Evolutionary conservation across 2,113 vertebrate genomes (phyloP), one percentile per base, ranked within the genome.

Genomic region (Zosterops pallidus): DNA sequence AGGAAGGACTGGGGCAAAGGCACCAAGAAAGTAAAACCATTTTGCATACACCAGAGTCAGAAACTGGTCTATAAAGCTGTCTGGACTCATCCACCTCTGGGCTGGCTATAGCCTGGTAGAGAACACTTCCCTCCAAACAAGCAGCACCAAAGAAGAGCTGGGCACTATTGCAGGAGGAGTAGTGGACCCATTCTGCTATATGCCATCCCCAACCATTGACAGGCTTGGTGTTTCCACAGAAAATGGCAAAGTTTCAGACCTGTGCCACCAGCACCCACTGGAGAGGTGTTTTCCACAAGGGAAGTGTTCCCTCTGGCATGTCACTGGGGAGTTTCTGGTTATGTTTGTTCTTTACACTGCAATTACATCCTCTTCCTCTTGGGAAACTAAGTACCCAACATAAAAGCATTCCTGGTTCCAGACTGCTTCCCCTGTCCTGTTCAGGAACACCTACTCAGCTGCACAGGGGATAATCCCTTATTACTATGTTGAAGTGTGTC

Each of bases 11-110:
- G 87, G 47, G 90, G 82, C 81, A 91, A 56, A 96, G 42, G 80
- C 90, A 95, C 83, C 93, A 91, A 95, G 95, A 91, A 92, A 95
- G 89, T 89, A 85, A 93, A 90, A 90, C 35, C 46, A 71, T 88
- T 83, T 91, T 91, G 83, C 75, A 93, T 70, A 70, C n/a, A 64
- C 35, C 74, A 60, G 83, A 55, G 49, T 78, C 67, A 92, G 46
- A 89, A 94, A 83, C 23, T 39, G 50, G 37, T 79, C 25, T 81
- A 6, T 33, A 56, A n/a, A 70, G 22, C 42, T 65, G 29, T 72
- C 60, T 59, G 52, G 62, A 82, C 16, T 79, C 53, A 25, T 56
- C 47, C 14, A 35, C 21, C 75, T 74, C 46, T 63, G 63, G 42
- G 47, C 60, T 67, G 49, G 28, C 56, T 78, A 59, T 39, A 90